Base-by-base conservation (phyloP, 2,888 invertebrate species). In the Scaeva pyrastri region DNA sequence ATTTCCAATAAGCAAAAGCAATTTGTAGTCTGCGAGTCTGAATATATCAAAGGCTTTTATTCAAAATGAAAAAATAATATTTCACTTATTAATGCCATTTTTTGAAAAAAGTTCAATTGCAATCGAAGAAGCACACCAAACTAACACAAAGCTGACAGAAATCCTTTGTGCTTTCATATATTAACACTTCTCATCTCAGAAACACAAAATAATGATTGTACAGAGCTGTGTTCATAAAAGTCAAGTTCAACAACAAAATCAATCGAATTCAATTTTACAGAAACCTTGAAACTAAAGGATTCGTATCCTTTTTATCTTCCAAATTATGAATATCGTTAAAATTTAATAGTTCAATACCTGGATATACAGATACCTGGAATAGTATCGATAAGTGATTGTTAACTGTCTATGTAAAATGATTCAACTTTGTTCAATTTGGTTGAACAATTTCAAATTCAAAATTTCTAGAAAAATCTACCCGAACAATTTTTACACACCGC, bases 101-200 rank as follows among this genome's bases (percentile, higher is more conserved):
- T 52, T 60, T n/a, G n/a, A 81, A 85, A 60, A 56, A 85, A 81
- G 76, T 73, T 76, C 76, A 81, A 70, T 81, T 77, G 72, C 73
- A 68, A 85, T 60, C 41, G 62, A 73, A 12, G 21, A 5, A 7
- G 41, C 56, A 73, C 64, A 45, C 56, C 26, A 48, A 58, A 58
- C 71, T n/a, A 26, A 39, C 39, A 21, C 73, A 64, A 12, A 36
- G 19, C 36, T 66, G 39, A 5, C 31, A 31, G 31, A 31, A 71
- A 12, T 31, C 23, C 8, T 55, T 43, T 56, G 39, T 68, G 31
- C 50, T 55, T 21, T 23, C 45, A 14, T 50, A 48, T 48, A 6
- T 10, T n/a, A 31, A 31, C 31, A 31, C 31, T 16, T 14, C 12
- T 8, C n/a, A 19, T 50, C 48, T 71, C n/a, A 5, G 2, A 16